Conservation (phyloP, 2,113 vertebrate genomes). For the Leiothrix lutea region DNA sequence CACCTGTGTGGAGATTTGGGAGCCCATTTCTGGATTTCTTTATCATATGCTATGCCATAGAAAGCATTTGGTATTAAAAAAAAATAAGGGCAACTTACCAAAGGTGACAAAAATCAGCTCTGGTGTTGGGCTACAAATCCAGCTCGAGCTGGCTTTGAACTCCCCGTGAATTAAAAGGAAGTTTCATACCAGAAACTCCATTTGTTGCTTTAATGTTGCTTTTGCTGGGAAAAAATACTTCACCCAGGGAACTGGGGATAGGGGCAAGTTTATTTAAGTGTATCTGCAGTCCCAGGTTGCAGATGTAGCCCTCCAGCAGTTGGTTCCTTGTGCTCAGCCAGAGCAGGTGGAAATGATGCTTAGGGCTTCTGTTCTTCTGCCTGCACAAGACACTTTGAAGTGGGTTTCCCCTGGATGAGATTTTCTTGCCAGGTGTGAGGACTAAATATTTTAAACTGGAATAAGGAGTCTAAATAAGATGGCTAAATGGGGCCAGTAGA, state of each 20-base stretch:
- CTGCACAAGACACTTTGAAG: neutral
- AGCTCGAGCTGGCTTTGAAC: neutral
- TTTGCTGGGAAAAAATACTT: neutral
- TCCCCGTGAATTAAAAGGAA: neutral
- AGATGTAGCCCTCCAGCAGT: neutral
- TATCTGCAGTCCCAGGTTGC: neutral
- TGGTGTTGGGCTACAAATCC: neutral
- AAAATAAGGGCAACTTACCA: neutral
- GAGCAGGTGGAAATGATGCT: neutral
- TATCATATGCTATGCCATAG: neutral
- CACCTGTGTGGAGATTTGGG: neutral
- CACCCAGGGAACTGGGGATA: accelerated
- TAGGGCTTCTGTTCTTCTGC: neutral
- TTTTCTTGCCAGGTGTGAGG: neutral
- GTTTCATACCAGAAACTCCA: neutral
- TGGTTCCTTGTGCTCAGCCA: neutral
- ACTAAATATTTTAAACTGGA: neutral
- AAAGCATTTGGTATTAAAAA: neutral
- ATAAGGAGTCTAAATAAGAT: neutral
- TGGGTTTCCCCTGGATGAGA: neutral
- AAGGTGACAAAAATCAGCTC: neutral
- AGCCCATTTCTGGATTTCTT: neutral
- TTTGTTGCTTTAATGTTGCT: neutral
- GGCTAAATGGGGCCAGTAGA: neutral
- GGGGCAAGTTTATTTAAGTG: neutral